Evolutionary conservation across 1,140 invertebrate genomes (phyloP).

Genomic region (Belonocnema kinseyi): DNA sequence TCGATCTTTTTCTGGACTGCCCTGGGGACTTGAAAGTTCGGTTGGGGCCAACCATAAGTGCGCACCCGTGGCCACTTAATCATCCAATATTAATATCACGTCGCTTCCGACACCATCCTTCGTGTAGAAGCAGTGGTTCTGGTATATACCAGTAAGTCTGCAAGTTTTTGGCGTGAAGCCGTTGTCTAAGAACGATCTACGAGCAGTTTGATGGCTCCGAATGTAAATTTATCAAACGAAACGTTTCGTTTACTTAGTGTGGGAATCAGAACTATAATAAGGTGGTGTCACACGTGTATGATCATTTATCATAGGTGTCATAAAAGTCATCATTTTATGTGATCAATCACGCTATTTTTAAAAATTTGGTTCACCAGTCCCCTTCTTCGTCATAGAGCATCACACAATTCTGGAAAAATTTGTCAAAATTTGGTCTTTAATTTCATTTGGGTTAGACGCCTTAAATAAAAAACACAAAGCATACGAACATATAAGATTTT

Average conservation of each 20-base stretch:
- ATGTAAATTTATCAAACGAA: neutral
- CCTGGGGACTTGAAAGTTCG: conserved; percentile 50
- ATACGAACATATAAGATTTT: no score
- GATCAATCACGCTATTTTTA: neutral
- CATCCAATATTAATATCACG: conserved; percentile 73
- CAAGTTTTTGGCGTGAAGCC: conserved; percentile 56
- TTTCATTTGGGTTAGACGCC: no score
- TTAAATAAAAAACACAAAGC: no score
- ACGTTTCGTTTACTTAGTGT: neutral
- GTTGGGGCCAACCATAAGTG: conserved; percentile 59
- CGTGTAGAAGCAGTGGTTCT: conserved; percentile 40
- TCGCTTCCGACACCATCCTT: conserved; percentile 59
- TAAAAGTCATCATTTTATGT: neutral
- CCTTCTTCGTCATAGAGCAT: no score
- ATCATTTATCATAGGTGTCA: neutral
- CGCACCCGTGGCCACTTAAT: conserved; percentile 71
- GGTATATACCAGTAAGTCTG: conserved; percentile 32
- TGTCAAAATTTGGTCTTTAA: no score
- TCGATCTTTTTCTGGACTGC: conserved; percentile 55
- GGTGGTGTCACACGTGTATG: neutral
- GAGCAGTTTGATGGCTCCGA: neutral
- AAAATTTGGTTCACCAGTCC: no score
- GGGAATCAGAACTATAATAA: neutral
- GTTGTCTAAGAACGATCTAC: conserved; percentile 6
- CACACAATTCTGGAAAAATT: no score